Percentiles rank a stretch among this genome's conserved stretches.
phyloP scores from a whole-genome alignment of 2,888 invertebrate species.

The Luffia ferchaultella region DNA sequence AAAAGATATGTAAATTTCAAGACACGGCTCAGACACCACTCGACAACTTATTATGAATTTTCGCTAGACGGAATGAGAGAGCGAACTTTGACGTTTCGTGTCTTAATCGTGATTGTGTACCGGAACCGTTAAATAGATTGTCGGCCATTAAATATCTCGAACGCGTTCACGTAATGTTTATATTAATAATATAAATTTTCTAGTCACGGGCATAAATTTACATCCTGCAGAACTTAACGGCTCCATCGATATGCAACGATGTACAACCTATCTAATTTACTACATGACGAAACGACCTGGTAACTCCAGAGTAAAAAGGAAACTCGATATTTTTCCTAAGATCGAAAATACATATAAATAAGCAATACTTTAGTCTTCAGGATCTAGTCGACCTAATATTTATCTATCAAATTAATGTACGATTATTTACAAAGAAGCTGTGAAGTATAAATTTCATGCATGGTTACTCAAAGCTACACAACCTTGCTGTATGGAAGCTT shows the following conservation, averaged over 20 bases:
- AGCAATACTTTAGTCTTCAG: no score
- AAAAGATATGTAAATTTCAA: neutral
- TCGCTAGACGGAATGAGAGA: neutral
- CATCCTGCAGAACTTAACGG: neutral
- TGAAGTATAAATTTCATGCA: no score
- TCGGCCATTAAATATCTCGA: neutral
- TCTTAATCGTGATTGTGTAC: neutral
- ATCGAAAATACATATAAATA: no score
- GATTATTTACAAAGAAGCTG: no score
- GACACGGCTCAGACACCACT: neutral
- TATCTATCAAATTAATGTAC: no score
- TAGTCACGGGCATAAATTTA: neutral
- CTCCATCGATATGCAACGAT: neutral
- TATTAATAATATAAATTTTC: neutral
- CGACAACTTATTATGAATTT: neutral
- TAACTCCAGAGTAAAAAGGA: neutral
- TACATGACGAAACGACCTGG: neutral
- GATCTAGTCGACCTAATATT: no score
- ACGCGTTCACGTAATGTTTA: neutral
- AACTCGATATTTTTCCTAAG: no score
- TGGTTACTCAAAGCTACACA: no score
- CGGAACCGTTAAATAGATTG: neutral
- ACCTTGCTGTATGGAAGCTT: no score
- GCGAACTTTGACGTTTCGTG: neutral
- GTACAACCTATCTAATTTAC: neutral